phyloP scores from a whole-genome alignment of 2,888 invertebrate species.

The Agonopterix alstromeriana region DNA sequence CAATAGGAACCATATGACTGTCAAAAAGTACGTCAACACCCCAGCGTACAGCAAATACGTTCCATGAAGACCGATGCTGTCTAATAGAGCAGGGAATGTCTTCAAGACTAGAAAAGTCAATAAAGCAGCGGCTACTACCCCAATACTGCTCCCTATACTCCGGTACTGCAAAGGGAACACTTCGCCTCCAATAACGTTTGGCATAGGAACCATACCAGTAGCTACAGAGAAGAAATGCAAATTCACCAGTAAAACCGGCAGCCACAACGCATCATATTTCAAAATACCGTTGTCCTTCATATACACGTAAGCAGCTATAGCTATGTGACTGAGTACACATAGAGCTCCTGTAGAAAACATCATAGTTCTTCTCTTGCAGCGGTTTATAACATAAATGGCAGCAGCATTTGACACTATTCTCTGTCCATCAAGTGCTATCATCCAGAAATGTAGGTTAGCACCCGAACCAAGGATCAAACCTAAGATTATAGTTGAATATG shows the following conservation, averaged over 20 bases:
- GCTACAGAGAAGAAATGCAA: slow-evolving; percentile 73
- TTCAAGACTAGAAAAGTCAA: slow-evolving; percentile 79
- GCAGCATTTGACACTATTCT: slow-evolving; percentile 75
- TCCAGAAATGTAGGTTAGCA: slow-evolving; percentile 79
- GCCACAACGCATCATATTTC: slow-evolving; percentile 46
- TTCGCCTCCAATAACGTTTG: slow-evolving; percentile 83
- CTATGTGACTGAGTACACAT: slow-evolving; percentile 71
- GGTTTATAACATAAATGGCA: slow-evolving; percentile 77
- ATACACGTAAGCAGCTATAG: slow-evolving; percentile 62
- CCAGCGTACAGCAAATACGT: slow-evolving; percentile 77
- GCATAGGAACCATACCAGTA: slow-evolving; percentile 78
- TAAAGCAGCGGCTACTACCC: slow-evolving; percentile 72
- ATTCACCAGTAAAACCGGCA: slow-evolving; percentile 66
- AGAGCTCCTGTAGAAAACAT: slow-evolving; percentile 76
- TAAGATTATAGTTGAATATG: slow-evolving; percentile 80
- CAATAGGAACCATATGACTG: slow-evolving; percentile 70
- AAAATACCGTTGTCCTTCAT: slow-evolving; percentile 26
- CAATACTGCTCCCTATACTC: slow-evolving; percentile 78
- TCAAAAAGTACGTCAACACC: slow-evolving; percentile 63
- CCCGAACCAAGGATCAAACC: slow-evolving; percentile 70
- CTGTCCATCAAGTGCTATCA: slow-evolving; percentile 78
- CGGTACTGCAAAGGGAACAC: slow-evolving; percentile 78
- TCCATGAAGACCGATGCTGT: slow-evolving; percentile 65
- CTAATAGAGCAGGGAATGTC: slow-evolving; percentile 72
- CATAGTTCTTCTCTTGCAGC: slow-evolving; percentile 75